Evolutionary conservation across 2,797 vertebrate species (phyloP).

Genomic region (Nasua narica): DNA sequence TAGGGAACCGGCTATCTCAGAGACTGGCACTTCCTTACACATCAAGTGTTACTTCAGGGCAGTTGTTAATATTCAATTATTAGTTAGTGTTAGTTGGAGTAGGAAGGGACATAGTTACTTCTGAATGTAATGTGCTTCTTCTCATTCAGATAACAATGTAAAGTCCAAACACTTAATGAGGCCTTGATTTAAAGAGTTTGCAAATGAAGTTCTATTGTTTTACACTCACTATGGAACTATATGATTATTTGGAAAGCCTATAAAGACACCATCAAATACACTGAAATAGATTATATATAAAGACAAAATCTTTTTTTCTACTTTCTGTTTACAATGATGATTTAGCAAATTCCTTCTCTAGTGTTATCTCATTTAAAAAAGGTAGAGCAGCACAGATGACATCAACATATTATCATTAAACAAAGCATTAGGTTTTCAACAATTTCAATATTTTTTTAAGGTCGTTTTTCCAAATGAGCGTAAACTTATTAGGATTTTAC

Average conservation of each 20-base stretch:
- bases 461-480: conserved; percentile 50
- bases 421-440: conserved; percentile 54
- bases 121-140: neutral
- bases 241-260: conserved; percentile 13
- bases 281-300: neutral
- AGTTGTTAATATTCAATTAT: neutral
- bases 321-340: conserved; percentile 13
- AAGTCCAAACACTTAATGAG: neutral
- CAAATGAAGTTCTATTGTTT: neutral
- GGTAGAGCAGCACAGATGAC: neutral
- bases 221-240: neutral
- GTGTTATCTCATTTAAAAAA: conserved; percentile 4
- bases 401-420: conserved; percentile 35
- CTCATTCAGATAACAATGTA: neutral
- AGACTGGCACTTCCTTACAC: neutral
- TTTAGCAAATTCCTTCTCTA: conserved; percentile 13
- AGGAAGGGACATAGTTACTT: neutral
- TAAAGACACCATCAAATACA: neutral
- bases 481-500: conserved; percentile 41
- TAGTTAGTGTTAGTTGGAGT: neutral
- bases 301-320: neutral
- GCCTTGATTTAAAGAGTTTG: conserved; percentile 12
- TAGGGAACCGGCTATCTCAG: neutral
- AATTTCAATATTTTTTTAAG: conserved; percentile 66
- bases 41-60: neutral